Percentiles rank a stretch among this genome's conserved stretches.
Evolutionary conservation across 2,797 vertebrate species (phyloP).

Genomic region (Alectoris magna): DNA sequence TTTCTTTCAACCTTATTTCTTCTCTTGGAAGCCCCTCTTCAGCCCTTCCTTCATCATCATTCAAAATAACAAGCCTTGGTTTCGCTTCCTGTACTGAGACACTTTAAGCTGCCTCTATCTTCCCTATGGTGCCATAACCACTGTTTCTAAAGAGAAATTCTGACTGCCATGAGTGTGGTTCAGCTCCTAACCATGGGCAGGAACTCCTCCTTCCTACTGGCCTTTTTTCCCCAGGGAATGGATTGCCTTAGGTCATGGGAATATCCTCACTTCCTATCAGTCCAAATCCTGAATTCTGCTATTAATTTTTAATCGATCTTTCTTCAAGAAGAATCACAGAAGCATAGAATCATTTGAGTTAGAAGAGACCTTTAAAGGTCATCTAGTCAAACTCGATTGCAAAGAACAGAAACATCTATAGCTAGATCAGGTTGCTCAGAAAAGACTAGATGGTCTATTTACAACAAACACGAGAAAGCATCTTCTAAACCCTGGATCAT

Average conservation of each 20-base stretch:
- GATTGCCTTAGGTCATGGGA: background rate
- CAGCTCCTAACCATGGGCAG: background rate
- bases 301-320: background rate
- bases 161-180: background rate
- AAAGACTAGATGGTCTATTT: background rate
- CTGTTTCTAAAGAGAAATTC: background rate
- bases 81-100: background rate
- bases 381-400: too few species aligned
- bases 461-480: background rate
- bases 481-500: background rate
- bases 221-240: background rate
- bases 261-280: background rate
- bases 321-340: background rate
- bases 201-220: background rate
- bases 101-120: background rate
- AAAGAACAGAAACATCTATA: too few species aligned
- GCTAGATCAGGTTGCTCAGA: too few species aligned
- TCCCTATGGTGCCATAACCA: background rate
- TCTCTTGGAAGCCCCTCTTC: background rate
- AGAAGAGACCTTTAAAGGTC: too few species aligned
- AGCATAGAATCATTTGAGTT: too few species aligned
- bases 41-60: background rate
- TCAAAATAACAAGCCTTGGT: background rate
- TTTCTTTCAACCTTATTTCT: background rate
- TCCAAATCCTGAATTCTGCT: background rate